phyloP scores from a whole-genome alignment of 2,797 vertebrate genomes.

The Epinephelus coioides region DNA sequence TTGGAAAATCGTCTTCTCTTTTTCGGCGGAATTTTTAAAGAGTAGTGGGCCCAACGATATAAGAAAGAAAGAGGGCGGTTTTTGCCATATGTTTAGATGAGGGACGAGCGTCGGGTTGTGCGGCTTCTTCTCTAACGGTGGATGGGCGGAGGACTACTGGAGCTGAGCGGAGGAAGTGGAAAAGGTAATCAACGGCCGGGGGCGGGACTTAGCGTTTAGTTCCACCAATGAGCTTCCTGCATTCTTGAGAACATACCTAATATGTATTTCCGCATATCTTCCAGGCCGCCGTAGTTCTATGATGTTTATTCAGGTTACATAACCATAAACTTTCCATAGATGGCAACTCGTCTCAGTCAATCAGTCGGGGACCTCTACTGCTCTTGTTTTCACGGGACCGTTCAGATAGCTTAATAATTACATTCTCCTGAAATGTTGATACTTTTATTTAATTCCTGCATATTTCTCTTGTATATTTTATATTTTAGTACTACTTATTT shows the following conservation, averaged over 20 bases:
- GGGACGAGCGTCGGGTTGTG: constrained; percentile 10
- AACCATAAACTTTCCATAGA: constrained; percentile 69
- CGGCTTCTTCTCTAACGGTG: constrained; percentile 33
- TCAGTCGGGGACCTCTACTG: background rate
- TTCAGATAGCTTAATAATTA: background rate
- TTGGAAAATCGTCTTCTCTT: constrained; percentile 99
- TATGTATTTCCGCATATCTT: constrained; percentile 81
- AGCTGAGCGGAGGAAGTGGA: constrained; percentile 51
- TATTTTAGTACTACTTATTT: too few species aligned
- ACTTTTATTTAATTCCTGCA: too few species aligned
- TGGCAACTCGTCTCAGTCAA: constrained; percentile 30
- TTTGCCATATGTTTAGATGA: constrained; percentile 91
- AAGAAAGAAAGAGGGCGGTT: constrained; percentile 93
- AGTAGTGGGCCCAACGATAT: constrained; percentile 94
- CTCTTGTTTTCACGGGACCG: constrained; percentile 19
- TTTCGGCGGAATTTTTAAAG: constrained; percentile 99
- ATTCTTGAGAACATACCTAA: constrained; percentile 71
- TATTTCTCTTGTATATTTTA: too few species aligned
- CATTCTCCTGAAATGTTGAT: too few species aligned
- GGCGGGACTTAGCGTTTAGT: constrained; percentile 50
- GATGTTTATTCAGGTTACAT: constrained; percentile 69
- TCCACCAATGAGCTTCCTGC: constrained; percentile 64
- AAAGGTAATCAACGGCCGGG: constrained; percentile 61
- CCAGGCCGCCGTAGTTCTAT: constrained; percentile 7
- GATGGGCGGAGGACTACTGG: constrained; percentile 71